A percentile compares a stretch with the other conserved stretches of the same genome.
These are phyloP conservation scores for Catamblyrhynchus diadema DNA, from an alignment of 2,797 vertebrate genomes.

Conservation along the genomic window DNA sequence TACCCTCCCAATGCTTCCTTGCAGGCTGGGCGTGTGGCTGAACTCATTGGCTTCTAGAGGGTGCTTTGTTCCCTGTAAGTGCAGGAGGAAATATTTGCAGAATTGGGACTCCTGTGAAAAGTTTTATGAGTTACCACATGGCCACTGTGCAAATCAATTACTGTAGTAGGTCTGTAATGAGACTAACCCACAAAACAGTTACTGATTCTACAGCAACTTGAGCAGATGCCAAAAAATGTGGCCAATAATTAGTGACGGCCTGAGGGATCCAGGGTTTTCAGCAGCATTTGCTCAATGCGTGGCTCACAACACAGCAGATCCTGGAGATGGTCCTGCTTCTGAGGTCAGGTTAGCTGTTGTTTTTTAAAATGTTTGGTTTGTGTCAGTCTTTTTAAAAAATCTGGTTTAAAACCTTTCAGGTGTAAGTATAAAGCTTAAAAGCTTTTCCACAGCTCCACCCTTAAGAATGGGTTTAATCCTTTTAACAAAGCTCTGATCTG, in stretches of 20 bases:
- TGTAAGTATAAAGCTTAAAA: constrained; percentile 63
- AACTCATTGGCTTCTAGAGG: background rate
- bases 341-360: background rate
- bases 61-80: background rate
- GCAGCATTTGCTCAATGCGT: accelerated
- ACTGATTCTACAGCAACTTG: constrained; percentile 49
- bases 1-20: background rate
- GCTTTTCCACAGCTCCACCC: constrained; percentile 54
- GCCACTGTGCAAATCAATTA: constrained; percentile 51
- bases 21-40: background rate
- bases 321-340: background rate
- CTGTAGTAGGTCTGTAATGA: constrained; percentile 41
- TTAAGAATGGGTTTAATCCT: constrained; percentile 68
- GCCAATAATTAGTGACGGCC: constrained; percentile 18
- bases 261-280: background rate
- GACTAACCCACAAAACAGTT: constrained; percentile 37
- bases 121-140: constrained; percentile 53
- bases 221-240: constrained; percentile 35
- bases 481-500: constrained; percentile 70
- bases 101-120: background rate
- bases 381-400: constrained; percentile 10
- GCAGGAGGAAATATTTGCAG: constrained; percentile 10
- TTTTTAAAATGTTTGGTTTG: background rate
- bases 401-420: constrained; percentile 54
- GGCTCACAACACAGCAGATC: background rate